Conservation (phyloP, 2,797 vertebrate species). For the Amblyopsis hoosieri region DNA sequence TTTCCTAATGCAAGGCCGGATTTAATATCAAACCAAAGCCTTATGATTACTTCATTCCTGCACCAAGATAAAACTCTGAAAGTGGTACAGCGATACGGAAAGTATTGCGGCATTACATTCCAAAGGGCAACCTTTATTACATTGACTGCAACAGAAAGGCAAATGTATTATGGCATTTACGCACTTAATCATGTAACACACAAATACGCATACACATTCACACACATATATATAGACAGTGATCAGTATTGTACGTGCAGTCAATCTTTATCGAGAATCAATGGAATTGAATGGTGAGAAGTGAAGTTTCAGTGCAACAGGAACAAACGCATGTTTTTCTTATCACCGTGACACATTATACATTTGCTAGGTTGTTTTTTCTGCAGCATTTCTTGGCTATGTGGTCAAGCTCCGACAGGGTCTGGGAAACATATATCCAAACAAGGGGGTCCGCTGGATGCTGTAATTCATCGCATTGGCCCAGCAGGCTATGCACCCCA, state of each 20-base stretch:
- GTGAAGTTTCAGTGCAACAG: background rate
- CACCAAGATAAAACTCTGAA: constrained; percentile 1
- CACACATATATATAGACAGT: too few species aligned
- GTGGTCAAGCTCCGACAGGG: constrained; percentile 36
- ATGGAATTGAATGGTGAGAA: background rate
- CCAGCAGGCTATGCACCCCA: constrained; percentile 54
- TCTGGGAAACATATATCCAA: constrained; percentile 74
- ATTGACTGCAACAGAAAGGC: constrained; percentile 19
- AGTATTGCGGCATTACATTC: background rate
- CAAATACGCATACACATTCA: constrained; percentile 3
- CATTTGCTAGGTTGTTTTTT: background rate
- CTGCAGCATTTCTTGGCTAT: constrained; percentile 54
- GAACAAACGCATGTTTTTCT: background rate
- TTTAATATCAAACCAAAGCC: too few species aligned
- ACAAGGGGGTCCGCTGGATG: constrained; percentile 45
- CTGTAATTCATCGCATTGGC: constrained; percentile 44
- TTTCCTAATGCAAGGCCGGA: too few species aligned
- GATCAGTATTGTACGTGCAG: too few species aligned
- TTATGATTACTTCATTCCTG: too few species aligned
- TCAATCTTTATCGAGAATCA: too few species aligned
- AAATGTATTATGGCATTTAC: constrained; percentile 2
- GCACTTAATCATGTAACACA: constrained; percentile 8
- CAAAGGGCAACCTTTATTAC: constrained; percentile 29
- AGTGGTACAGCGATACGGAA: background rate
- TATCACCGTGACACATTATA: background rate